Base-by-base conservation (phyloP, 1,140 invertebrate genomes). In the Drosophila lacteicornis region DNA sequence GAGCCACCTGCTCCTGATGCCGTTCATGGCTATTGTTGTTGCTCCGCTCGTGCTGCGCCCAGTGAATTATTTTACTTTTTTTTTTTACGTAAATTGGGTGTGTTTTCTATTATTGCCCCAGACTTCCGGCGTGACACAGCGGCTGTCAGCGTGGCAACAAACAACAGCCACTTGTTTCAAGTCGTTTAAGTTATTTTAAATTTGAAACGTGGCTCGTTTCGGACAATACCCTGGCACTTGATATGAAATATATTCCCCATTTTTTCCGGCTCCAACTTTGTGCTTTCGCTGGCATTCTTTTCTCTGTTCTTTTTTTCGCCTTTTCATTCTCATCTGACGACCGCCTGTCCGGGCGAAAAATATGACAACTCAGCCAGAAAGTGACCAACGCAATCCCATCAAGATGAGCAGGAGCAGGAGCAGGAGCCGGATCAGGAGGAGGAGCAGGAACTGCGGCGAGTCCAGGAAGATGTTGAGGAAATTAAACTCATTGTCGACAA, bases 91-190 rank as follows among this genome's bases (percentile, higher is more conserved):
- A 87, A 88, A 87, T 87, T 87, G 84, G 84, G 80, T 87, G 84
- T 88, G 84, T 88, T 87, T 86, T 84, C 85, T 87, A 87, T 87
- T 87, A 88, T 87, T 88, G 80, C 85, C 85, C 78, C 75, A 75
- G 85, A 84, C 84, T 88, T 87, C 83, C 83, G 83, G 83, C 83
- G 73, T 86, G 80, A 86, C 70, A 75, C 71, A 77, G 82, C 73
- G 38, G 56, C 82, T 85, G 77, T 80, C 82, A 84, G 67, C 77
- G 46, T 67, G 61, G 46, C 56, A 60, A 45, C 62, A 63, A 56
- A 57, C 53, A 51, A 51, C 66, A 70, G 75, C 80, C 74, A 82
- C 82, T 87, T 86, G 82, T 61, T 79, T 82, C 66, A 87, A 82
- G 75, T 82, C 82, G 77, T 82, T 86, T 53, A 71, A 86, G 82